Base-by-base conservation (phyloP, 2,113 vertebrate species). In the Oreochromis aureus region DNA sequence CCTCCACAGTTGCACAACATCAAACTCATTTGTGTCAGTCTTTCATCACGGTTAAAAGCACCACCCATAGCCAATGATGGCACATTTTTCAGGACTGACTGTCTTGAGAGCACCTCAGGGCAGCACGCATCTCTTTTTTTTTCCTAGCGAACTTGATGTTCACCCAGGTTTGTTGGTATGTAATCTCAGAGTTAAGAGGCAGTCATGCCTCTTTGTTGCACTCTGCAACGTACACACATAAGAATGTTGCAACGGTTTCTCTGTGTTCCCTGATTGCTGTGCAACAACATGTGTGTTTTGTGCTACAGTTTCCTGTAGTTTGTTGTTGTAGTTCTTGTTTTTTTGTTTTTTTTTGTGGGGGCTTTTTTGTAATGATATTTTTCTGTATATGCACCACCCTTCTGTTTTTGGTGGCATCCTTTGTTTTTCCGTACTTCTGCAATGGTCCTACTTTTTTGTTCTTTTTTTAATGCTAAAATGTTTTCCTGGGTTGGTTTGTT, bases 81-180 rank as follows among this genome's bases (percentile, higher is more conserved):
- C 24, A 22, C 83, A 89, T 76, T 82, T 36, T 81, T 84, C 84
- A 59, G 41, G 9, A 10, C 44, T 85, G 78, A 87, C 63, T 79
- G 54, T 71, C 48, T 59, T 18, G 27, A 18, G 15, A 44, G 9
- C 53, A 12, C 81, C 76, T 18, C 18, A 4, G 89, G 82, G 51
- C 6, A 24, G 10, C 51, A 34, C 1, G 10, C 10, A 10, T 30
- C 10, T 76, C 2, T 12, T 7, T 51, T 11, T 11, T 5, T 19
- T n/a, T 1, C 2, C n/a, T 27, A 32, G 27, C 66, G 46, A 89
- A 86, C 88, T 84, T 87, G 88, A 81, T 82, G 83, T 88, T 91
- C 88, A 79, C 46, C 85, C 83, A 90, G 36, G 54, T 73, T 56
- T 48, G 51, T 82, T 89, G 76, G 24, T 39, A 54, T 87, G 86